These are phyloP conservation scores for Amazona guildingii DNA, from an alignment of 2,113 vertebrate species.

Conservation along the genomic window DNA sequence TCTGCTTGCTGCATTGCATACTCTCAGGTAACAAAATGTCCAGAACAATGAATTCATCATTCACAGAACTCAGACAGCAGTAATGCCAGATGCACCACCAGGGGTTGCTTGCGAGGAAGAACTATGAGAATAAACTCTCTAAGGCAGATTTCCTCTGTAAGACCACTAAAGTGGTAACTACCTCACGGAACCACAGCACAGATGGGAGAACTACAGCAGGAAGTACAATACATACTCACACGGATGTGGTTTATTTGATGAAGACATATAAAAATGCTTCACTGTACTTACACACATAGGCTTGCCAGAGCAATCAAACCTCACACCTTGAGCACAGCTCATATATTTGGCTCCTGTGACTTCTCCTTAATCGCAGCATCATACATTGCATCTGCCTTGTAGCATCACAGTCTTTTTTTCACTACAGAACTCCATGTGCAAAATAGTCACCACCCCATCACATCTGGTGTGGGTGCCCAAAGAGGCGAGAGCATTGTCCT, in stretches of 20 bases:
- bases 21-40: not conserved
- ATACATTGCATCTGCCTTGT: not conserved
- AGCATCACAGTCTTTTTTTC: not conserved
- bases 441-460: not conserved
- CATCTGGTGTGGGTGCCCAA: not conserved
- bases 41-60: not conserved
- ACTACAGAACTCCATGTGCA: accelerated
- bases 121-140: not conserved
- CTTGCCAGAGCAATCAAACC: not conserved
- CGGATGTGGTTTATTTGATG: not conserved
- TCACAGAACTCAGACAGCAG: not conserved
- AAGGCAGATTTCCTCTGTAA: not conserved
- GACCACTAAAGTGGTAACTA: not conserved
- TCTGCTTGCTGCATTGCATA: not conserved
- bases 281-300: not conserved
- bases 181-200: not conserved
- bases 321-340: not conserved
- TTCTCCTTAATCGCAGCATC: not conserved
- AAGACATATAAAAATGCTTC: not conserved
- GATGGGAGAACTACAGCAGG: not conserved
- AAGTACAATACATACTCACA: not conserved
- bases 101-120: not conserved
- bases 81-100: not conserved
- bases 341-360: not conserved
- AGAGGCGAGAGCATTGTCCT: not conserved